A percentile compares a stretch with the other conserved stretches of the same genome.
phyloP scores from a whole-genome alignment of 1,140 invertebrate species.

The Harlomillsia oculata region DNA sequence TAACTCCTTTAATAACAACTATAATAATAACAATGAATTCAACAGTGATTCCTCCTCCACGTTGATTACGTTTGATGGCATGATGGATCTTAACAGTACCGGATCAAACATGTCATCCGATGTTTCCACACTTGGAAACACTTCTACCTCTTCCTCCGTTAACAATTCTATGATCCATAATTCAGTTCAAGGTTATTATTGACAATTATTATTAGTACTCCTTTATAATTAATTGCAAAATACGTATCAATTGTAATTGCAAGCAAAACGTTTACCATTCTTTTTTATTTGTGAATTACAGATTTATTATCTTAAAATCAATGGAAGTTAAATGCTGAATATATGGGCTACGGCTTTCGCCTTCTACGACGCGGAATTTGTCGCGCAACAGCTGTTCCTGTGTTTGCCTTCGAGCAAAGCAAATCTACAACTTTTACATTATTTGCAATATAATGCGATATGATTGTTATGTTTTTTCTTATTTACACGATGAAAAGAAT shows the following conservation, averaged over 20 bases:
- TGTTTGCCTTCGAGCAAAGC: neutral
- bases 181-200: conserved; percentile 21
- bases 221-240: too few species aligned
- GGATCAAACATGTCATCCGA: too few species aligned
- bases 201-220: too few species aligned
- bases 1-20: conserved; percentile 26
- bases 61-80: conserved; percentile 21
- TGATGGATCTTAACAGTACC: neutral
- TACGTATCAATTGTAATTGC: too few species aligned
- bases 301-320: too few species aligned
- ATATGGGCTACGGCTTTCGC: neutral
- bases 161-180: conserved; percentile 22
- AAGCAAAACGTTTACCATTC: too few species aligned
- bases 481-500: too few species aligned
- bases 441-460: too few species aligned
- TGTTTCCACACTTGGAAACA: neutral
- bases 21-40: conserved; percentile 28
- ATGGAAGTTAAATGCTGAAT: too few species aligned
- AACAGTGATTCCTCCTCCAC: conserved; percentile 6
- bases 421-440: too few species aligned
- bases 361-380: neutral
- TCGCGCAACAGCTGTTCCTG: neutral
- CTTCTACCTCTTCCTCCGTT: neutral
- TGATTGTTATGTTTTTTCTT: too few species aligned
- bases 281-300: too few species aligned